Conservation (phyloP, 2,797 vertebrate genomes). For the Taeniopygia guttata region DNA sequence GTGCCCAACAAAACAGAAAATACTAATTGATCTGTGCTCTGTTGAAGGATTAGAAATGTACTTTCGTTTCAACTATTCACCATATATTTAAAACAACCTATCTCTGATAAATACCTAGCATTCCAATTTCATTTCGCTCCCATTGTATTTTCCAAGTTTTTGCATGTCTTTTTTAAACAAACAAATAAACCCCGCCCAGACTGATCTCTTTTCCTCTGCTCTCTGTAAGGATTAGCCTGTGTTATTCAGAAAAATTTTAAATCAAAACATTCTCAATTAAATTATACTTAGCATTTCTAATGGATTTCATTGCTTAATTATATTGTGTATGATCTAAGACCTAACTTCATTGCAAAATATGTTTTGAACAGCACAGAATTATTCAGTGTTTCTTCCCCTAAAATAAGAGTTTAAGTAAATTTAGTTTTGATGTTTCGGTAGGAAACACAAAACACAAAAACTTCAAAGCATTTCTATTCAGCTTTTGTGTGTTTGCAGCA, state of each 20-base stretch:
- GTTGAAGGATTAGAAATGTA: not conserved
- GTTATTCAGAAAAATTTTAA: slow-evolving; percentile 21
- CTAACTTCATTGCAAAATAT: not conserved
- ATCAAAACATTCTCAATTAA: slow-evolving; percentile 8
- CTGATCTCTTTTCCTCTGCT: slow-evolving; percentile 41
- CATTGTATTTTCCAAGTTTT: slow-evolving; percentile 51
- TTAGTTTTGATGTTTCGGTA: not conserved
- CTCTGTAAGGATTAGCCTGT: not conserved
- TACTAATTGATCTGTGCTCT: not conserved
- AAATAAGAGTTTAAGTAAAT: slow-evolving; percentile 11
- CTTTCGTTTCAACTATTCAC: not conserved
- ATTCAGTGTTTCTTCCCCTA: not conserved
- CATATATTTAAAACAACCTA: slow-evolving; percentile 39
- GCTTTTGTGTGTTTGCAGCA: not conserved
- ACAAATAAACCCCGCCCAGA: not conserved
- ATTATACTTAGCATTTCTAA: slow-evolving; percentile 24
- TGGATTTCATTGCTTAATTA: slow-evolving; percentile 43
- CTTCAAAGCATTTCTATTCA: not conserved
- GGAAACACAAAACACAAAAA: not conserved
- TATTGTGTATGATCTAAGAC: not conserved
- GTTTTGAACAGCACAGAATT: slow-evolving; percentile 26
- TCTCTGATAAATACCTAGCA: not conserved
- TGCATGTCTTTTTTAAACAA: slow-evolving; percentile 28
- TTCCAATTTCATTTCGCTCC: not conserved
- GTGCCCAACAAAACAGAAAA: not conserved